These are phyloP conservation scores for Neodiprion pinetum DNA, from an alignment of 1,140 invertebrate species.

Conservation along the genomic window DNA sequence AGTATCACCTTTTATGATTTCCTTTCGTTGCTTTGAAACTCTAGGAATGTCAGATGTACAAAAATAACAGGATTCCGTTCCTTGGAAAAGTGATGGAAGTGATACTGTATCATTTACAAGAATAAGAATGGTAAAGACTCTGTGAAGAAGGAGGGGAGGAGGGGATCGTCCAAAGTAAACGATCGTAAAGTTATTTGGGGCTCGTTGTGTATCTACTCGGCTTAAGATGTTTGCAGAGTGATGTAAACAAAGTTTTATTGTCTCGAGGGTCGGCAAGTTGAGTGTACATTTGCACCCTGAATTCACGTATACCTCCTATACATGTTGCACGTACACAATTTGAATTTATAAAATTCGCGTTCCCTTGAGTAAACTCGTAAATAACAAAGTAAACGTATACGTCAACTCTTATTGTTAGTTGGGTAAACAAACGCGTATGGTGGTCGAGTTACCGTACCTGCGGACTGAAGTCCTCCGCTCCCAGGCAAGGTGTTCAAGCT, in stretches of 20 bases:
- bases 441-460: neutral
- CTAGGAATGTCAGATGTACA: slow-evolving; percentile 1
- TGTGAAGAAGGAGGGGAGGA: neutral
- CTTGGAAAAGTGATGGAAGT: neutral
- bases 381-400: neutral
- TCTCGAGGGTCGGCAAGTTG: slow-evolving; percentile 3
- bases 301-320: too few species aligned
- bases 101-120: slow-evolving; percentile 17
- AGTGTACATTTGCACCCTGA: too few species aligned
- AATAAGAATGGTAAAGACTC: slow-evolving; percentile 12
- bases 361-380: neutral
- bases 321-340: too few species aligned
- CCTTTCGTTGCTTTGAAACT: slow-evolving; percentile 14
- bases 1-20: slow-evolving; percentile 17
- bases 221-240: slow-evolving; percentile 12
- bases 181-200: slow-evolving; percentile 28
- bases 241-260: slow-evolving; percentile 27
- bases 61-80: slow-evolving; percentile 11
- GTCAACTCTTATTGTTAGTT: too few species aligned
- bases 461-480: slow-evolving; percentile 32
- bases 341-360: too few species aligned
- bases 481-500: slow-evolving; percentile 38
- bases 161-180: slow-evolving; percentile 10
- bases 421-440: neutral
- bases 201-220: slow-evolving; percentile 25